These are phyloP conservation scores for Drosophila seclusa DNA, from an alignment of 2,888 invertebrate species.

Conservation along the genomic window DNA sequence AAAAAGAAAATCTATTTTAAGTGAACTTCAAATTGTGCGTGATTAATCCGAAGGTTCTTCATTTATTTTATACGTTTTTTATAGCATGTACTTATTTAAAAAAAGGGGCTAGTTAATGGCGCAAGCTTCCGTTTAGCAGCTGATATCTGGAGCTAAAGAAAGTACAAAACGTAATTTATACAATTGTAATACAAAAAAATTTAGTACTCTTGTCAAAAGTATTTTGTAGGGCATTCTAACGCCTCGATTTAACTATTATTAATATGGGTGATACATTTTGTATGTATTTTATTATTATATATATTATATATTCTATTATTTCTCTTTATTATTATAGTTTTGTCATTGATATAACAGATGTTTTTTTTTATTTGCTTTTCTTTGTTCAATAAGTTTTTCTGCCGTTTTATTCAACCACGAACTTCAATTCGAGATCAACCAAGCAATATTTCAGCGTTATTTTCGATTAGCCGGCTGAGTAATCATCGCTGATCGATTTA, in stretches of 20 bases:
- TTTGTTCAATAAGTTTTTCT: slow-evolving; percentile 3
- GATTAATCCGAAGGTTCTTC: slow-evolving; percentile 29
- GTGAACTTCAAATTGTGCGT: slow-evolving; percentile 53
- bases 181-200: background rate
- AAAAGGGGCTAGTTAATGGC: slow-evolving; percentile 26
- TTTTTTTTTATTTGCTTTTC: background rate
- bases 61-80: slow-evolving; percentile 31
- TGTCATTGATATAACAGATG: background rate
- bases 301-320: background rate
- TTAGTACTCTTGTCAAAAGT: background rate
- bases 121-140: slow-evolving; percentile 36
- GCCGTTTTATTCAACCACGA: slow-evolving; percentile 56
- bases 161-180: background rate
- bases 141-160: background rate
- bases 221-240: background rate
- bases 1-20: slow-evolving; percentile 37
- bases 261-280: background rate
- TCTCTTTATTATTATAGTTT: background rate
- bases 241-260: background rate
- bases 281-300: background rate
- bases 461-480: slow-evolving; percentile 58
- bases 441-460: slow-evolving; percentile 41
- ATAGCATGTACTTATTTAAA: background rate
- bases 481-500: slow-evolving; percentile 21
- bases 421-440: slow-evolving; percentile 67